Conservation (phyloP, 2,888 invertebrate species). For the Eupithecia subumbrata region DNA sequence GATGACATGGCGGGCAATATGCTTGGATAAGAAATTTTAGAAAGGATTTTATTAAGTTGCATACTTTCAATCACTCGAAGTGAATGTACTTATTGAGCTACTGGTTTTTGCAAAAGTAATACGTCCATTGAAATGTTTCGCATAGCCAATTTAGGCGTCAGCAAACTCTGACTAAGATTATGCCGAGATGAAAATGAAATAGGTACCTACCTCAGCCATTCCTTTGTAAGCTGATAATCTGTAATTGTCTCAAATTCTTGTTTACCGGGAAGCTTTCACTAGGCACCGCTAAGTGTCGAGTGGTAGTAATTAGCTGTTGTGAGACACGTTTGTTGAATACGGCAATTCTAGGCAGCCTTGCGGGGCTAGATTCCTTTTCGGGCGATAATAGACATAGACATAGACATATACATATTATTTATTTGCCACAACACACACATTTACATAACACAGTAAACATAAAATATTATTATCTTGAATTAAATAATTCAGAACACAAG, state of each 20-base stretch:
- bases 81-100: slow-evolving; percentile 33
- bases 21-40: slow-evolving; percentile 45
- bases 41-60: slow-evolving; percentile 36
- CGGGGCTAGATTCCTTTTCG: slow-evolving; percentile 39
- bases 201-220: slow-evolving; percentile 18
- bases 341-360: slow-evolving; percentile 35
- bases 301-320: slow-evolving; percentile 62
- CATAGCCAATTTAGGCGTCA: neutral
- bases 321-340: slow-evolving; percentile 31
- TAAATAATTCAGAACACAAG: too few species aligned
- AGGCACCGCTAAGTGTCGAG: slow-evolving; percentile 49
- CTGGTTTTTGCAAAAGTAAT: slow-evolving; percentile 24
- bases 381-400: too few species aligned
- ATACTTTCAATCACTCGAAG: slow-evolving; percentile 29
- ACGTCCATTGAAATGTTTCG: neutral
- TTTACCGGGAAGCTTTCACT: slow-evolving; percentile 69
- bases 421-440: too few species aligned
- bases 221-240: slow-evolving; percentile 48
- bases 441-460: too few species aligned
- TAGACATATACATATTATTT: too few species aligned
- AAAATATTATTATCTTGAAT: too few species aligned
- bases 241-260: slow-evolving; percentile 57
- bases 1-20: slow-evolving; percentile 43
- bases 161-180: neutral
- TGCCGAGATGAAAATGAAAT: slow-evolving; percentile 27